These are phyloP conservation scores for Cossypha polioptera DNA, from an alignment of 2,797 vertebrate genomes.

Conservation along the genomic window DNA sequence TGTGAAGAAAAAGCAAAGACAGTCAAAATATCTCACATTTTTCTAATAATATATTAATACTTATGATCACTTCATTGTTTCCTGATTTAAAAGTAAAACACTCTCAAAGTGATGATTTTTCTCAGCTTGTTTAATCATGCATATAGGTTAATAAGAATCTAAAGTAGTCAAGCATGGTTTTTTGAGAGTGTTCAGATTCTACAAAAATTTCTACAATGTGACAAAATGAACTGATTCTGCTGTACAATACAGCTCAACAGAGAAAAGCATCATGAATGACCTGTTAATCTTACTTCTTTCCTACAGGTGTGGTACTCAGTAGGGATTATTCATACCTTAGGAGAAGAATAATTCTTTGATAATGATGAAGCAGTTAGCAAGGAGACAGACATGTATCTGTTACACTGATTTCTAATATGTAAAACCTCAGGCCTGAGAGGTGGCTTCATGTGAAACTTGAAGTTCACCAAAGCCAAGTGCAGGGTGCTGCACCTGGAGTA, in stretches of 20 bases:
- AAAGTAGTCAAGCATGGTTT: neutral
- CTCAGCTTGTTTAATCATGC: neutral
- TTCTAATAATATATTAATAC: neutral
- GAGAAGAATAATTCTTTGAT: neutral
- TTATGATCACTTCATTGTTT: neutral
- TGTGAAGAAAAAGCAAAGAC: neutral
- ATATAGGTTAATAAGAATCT: neutral
- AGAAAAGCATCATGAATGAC: neutral
- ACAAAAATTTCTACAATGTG: neutral
- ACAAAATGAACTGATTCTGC: neutral
- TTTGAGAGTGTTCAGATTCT: neutral
- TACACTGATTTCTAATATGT: neutral
- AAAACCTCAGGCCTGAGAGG: neutral
- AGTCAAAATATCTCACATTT: neutral
- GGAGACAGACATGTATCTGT: neutral
- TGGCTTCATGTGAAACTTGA: neutral
- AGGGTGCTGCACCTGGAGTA: accelerated
- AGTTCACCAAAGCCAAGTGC: neutral
- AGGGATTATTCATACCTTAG: neutral
- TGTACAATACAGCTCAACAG: neutral
- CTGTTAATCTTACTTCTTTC: neutral
- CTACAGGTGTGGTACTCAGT: neutral
- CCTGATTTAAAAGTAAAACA: neutral
- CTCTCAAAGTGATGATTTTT: neutral
- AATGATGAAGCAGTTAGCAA: neutral